Evolutionary conservation across 2,888 invertebrate genomes (phyloP).

Genomic region (Buathra laborator): DNA sequence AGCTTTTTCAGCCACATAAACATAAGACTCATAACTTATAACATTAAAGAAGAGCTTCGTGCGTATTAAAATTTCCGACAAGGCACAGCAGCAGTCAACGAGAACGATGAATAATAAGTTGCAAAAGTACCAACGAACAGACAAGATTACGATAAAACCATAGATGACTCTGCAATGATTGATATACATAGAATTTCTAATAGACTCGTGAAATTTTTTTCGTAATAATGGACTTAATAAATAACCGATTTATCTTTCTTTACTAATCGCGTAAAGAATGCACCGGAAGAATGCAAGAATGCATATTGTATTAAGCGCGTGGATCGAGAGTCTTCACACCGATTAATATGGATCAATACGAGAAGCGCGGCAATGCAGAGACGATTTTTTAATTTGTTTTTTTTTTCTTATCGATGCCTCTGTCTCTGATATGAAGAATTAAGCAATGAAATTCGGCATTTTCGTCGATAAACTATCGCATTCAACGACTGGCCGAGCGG

Average conservation of each 20-base stretch:
- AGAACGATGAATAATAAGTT: slow-evolving; percentile 3
- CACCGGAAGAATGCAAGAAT: not conserved
- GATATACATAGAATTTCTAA: not conserved
- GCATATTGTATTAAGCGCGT: slow-evolving; percentile 1
- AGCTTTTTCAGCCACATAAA: not conserved
- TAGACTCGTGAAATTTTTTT: not conserved
- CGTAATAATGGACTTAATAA: not conserved
- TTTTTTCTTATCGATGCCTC: not conserved
- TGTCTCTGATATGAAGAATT: not conserved
- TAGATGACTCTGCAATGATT: not conserved
- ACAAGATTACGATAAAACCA: not conserved
- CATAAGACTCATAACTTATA: slow-evolving; percentile 7
- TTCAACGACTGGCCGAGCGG: slow-evolving; percentile 36
- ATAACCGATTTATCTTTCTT: not conserved
- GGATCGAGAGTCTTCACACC: not conserved
- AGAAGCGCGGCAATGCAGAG: not conserved
- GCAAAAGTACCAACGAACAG: not conserved
- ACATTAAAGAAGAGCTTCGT: slow-evolving; percentile 7
- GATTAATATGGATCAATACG: not conserved
- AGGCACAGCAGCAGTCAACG: slow-evolving; percentile 31
- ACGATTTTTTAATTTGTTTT: not conserved
- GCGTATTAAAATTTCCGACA: slow-evolving; percentile 9
- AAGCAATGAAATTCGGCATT: slow-evolving; percentile 1
- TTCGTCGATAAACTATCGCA: not conserved
- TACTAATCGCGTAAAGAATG: not conserved